Evolutionary conservation across 2,797 vertebrate species (phyloP).

Genomic region (Amphiprion clarkii): DNA sequence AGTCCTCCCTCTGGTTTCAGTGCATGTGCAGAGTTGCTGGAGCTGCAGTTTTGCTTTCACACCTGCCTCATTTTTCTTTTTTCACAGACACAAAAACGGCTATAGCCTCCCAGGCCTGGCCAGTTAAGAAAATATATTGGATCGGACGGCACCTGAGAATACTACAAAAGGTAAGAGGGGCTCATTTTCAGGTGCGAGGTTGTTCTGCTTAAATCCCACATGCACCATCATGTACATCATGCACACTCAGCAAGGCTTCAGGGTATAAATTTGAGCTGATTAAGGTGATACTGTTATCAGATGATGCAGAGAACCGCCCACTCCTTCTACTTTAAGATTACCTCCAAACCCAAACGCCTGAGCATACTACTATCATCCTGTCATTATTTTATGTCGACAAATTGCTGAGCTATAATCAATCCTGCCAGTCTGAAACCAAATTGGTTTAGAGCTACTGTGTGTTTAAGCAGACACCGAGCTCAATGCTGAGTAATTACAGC

Average conservation of each 20-base stretch:
- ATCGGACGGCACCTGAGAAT: slow-evolving; percentile 35
- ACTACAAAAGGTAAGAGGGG: slow-evolving; percentile 43
- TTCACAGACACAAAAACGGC: slow-evolving; percentile 64
- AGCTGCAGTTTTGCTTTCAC: slow-evolving; percentile 20
- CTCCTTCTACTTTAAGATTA: neutral
- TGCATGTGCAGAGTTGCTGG: slow-evolving; percentile 9
- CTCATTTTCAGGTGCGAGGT: neutral
- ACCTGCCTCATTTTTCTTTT: slow-evolving; percentile 19
- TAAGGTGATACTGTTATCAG: neutral
- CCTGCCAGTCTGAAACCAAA: slow-evolving; percentile 20
- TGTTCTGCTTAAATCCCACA: neutral
- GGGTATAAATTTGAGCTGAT: slow-evolving; percentile 5
- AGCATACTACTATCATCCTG: neutral
- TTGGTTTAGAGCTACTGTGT: slow-evolving; percentile 25
- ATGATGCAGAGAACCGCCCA: neutral
- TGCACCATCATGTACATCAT: neutral
- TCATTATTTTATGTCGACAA: too few relatives aligned
- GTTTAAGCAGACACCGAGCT: slow-evolving; percentile 23
- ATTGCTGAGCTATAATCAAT: slow-evolving; percentile 7
- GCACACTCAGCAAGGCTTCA: slow-evolving; percentile 22
- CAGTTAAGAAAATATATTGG: slow-evolving; percentile 58
- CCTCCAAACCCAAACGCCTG: neutral
- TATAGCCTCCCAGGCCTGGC: slow-evolving; percentile 70
- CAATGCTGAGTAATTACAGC: slow-evolving; percentile 43
- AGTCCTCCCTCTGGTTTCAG: neutral